Evolutionary conservation across 2,113 vertebrate species (phyloP).

Genomic region (Heterotis niloticus): DNA sequence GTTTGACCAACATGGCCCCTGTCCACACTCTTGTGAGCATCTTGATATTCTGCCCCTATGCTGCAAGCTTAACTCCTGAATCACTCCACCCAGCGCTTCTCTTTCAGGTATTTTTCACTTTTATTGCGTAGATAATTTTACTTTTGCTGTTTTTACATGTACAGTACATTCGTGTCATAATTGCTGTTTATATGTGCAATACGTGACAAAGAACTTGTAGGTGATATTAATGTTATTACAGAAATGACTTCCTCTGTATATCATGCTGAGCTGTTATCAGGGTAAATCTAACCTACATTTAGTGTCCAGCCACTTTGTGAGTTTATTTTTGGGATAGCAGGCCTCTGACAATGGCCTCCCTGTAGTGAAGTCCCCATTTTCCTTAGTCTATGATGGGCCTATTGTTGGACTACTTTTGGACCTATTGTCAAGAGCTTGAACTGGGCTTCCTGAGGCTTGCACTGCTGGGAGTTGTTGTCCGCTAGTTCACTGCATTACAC

Average conservation of each 20-base stretch:
- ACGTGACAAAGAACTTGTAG: no score
- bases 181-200: no score
- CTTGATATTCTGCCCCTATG: neutral
- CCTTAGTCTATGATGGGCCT: neutral
- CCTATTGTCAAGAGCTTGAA: neutral
- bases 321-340: slow-evolving; percentile 9
- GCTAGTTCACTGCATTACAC: neutral
- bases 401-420: neutral
- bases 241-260: neutral
- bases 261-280: neutral
- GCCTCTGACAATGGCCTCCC: neutral
- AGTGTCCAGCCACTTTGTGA: neutral
- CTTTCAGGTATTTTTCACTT: no score
- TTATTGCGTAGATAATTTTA: no score
- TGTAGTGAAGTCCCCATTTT: neutral
- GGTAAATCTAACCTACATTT: neutral
- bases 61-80: no score
- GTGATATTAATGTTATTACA: neutral
- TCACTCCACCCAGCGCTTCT: no score
- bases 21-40: neutral
- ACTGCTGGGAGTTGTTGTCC: neutral
- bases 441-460: neutral
- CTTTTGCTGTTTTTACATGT: no score
- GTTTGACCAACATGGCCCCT: neutral
- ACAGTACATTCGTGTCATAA: no score